A percentile compares a stretch with the other conserved stretches of the same genome.
These are phyloP conservation scores for Grallaria varia DNA, from an alignment of 2,113 vertebrate species.

Conservation along the genomic window DNA sequence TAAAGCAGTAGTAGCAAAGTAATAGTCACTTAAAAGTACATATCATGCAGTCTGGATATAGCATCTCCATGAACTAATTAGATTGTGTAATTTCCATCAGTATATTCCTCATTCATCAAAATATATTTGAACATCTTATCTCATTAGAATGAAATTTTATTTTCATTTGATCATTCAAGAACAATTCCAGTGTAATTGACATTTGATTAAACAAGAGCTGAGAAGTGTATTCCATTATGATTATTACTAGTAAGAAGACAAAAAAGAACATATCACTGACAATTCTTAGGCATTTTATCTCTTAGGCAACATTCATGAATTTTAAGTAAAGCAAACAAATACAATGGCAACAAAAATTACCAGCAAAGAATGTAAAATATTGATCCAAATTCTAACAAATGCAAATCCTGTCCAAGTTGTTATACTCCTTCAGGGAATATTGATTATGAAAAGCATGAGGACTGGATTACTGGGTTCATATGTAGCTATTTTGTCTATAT, in stretches of 20 bases:
- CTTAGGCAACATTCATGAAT: neutral
- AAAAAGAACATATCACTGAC: neutral
- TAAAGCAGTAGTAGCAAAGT: neutral
- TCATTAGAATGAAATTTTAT: neutral
- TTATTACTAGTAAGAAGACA: neutral
- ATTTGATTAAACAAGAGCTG: neutral
- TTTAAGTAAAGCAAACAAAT: slow-evolving; percentile 41
- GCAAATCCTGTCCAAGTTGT: slow-evolving; percentile 42
- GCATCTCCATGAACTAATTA: neutral
- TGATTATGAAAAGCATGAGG: neutral
- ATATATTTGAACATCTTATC: neutral
- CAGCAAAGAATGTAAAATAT: slow-evolving; percentile 12
- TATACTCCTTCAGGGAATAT: slow-evolving; percentile 7
- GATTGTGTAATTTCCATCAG: neutral
- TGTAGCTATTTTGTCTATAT: neutral
- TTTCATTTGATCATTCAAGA: neutral
- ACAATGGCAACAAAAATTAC: slow-evolving; percentile 42
- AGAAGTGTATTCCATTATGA: neutral
- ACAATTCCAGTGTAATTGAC: neutral
- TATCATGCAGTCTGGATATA: neutral
- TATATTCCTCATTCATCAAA: neutral
- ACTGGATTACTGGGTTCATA: slow-evolving; percentile 1
- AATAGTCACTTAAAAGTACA: neutral
- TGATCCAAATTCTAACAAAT: slow-evolving; percentile 45
- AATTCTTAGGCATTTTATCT: neutral